These are phyloP conservation scores for Timema podura DNA, from an alignment of 2,888 invertebrate species.

Conservation along the genomic window DNA sequence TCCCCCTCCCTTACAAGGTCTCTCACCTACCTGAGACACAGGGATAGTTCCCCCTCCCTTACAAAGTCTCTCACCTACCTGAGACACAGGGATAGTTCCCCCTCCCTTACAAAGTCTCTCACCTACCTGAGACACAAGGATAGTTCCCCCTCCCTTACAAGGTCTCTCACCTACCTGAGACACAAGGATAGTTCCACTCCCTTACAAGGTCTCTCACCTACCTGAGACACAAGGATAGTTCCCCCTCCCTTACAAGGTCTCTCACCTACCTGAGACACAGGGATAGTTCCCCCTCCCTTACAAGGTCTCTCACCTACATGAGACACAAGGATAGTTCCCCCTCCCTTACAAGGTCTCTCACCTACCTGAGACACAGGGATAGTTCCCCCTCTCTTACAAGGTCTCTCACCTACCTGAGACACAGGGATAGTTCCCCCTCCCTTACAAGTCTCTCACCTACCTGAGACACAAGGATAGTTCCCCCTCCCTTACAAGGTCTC, in stretches of 20 bases:
- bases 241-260: too few relatives aligned
- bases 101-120: too few relatives aligned
- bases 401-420: constrained; percentile 43
- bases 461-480: constrained; percentile 57
- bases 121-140: constrained; percentile 51
- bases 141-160: constrained; percentile 42
- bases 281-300: constrained; percentile 47
- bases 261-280: constrained; percentile 46
- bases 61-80: constrained; percentile 25
- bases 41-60: constrained; percentile 47
- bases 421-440: constrained; percentile 50
- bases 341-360: too few relatives aligned
- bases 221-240: constrained; percentile 56
- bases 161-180: constrained; percentile 42
- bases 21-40: constrained; percentile 46
- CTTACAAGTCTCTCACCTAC: too few relatives aligned
- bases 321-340: constrained; percentile 55
- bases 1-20: constrained; percentile 26
- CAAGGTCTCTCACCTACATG: constrained; percentile 35
- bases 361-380: constrained; percentile 53
- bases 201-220: too few relatives aligned
- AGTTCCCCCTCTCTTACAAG: constrained; percentile 37
- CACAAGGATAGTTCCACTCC: constrained; percentile 50
- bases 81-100: constrained; percentile 56
- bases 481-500: too few relatives aligned